Base-by-base conservation (phyloP, 2,797 vertebrate species). In the Galaxias olidus region DNA sequence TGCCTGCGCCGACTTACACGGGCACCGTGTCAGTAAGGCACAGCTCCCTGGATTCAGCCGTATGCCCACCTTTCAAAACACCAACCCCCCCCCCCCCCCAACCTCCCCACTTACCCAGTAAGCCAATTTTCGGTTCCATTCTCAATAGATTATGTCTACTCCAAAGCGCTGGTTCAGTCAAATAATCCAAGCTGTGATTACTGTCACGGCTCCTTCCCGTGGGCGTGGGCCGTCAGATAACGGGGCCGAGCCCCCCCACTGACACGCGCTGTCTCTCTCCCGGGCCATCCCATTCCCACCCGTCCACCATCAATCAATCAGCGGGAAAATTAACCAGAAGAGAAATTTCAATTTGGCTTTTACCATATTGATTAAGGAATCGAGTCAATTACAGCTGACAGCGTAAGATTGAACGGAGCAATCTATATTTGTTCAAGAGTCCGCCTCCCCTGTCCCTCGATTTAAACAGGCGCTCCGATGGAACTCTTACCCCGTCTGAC, bases 371-470 rank as follows among this genome's bases (percentile, higher is more conserved):
- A 89, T 88, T 65, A 49, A 49, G 59, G 71, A 82, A 87, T 86
- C 50, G 75, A 89, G 80, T 82, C 81, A 79, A 85, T 90, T 88
- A 86, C 73, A 57, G 64, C 65, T 66, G 73, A 86, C 83, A 86
- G 81, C 65, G 56, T 60, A 46, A 78, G 68, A 79, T 52, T 69
- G 66, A 82, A 70, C 12, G 0, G 43, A 44, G 52, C 65, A 5
- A 85, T 89, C 78, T 1, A 70, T 66, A 61, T 59, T 73, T 59
- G 59, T 59, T 57, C 20, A 63, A 59, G 57, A 81, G 30, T 30
- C 11, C 14, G 10, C 42, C 41, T 10, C n/a, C 15, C 55, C 55
- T 58, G 9, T 15, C 9, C 15, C n/a, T 14, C 15, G 8, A 43
- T 43, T 15, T 41, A 66, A 63, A 68, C 40, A 73, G 74, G n/a